Conservation (phyloP, 1,140 invertebrate genomes). For the Bombus waltoni region DNA sequence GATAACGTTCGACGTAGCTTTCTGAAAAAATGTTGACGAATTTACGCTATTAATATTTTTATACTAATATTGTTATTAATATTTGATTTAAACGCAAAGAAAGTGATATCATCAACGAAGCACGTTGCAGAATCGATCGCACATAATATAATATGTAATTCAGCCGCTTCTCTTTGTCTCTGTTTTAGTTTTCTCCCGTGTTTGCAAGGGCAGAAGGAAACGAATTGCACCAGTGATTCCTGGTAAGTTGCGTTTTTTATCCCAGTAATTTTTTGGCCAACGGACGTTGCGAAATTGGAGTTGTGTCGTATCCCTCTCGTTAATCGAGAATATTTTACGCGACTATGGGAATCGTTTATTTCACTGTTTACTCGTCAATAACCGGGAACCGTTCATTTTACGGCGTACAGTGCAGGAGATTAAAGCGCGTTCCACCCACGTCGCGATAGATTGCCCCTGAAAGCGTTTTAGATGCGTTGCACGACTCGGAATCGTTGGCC, state of each 20-base stretch:
- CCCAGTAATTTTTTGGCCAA: neutral
- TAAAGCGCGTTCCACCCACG: slow-evolving; percentile 8
- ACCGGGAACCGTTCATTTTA: neutral
- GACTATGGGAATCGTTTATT: slow-evolving; percentile 17
- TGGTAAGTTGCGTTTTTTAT: neutral
- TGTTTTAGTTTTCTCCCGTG: neutral
- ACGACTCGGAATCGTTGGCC: neutral
- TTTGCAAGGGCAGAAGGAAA: neutral
- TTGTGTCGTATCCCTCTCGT: neutral
- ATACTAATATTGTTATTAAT: too few relatives aligned
- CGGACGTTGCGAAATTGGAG: neutral
- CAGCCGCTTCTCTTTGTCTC: neutral
- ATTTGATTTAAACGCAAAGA: too few relatives aligned
- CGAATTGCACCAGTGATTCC: neutral
- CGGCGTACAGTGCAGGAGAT: neutral
- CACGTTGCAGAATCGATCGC: neutral
- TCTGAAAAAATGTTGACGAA: too few relatives aligned
- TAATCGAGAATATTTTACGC: slow-evolving; percentile 47
- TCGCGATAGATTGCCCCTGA: neutral
- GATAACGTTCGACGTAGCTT: too few relatives aligned
- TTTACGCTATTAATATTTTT: too few relatives aligned
- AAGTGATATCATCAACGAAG: neutral
- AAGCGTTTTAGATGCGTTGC: neutral
- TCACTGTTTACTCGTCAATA: slow-evolving; percentile 51
- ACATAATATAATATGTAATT: too few relatives aligned